Base-by-base conservation (phyloP, 2,113 vertebrate genomes). In the Heterotilapia buettikoferi region DNA sequence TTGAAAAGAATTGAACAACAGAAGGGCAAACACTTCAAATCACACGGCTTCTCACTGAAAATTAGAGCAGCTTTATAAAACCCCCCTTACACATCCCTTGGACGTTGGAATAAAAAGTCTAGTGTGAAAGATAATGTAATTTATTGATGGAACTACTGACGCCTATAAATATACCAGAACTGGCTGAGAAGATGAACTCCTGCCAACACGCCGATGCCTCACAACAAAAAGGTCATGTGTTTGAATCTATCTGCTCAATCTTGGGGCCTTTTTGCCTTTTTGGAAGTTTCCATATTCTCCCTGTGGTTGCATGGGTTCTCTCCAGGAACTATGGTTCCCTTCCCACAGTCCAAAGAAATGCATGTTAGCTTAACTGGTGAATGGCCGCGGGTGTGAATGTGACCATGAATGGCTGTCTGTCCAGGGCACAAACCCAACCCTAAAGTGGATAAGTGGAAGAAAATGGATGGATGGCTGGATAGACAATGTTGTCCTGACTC, bases 131-230 rank as follows among this genome's bases (percentile, higher is more conserved):
- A 45, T 29, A 26, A 40, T 73, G 3, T 45, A 16, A 11, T 45
- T 76, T 76, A 29, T 47, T 16, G 68, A 76, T 76, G 24, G 40
- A 18, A 47, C 71, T 76, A 45, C 40, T 47, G 16, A 7, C 24
- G 18, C 24, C 68, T 18, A 19, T 76, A 29, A 76, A 29, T 73
- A 76, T 76, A 29, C 21, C 21, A 45, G 40, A 73, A 29, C 21
- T 47, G 40, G 68, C 68, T 73, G 68, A 73, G 40, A 73, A 18
- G 13, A 73, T 47, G 68, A 47, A 16, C 13, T 47, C 40, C 9
- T 73, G 40, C 9, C 40, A 47, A 26, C 2, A 73, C 0, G 0
- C 13, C 3, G 3, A 26, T 68, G 36, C n/a, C n/a, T 68, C 7
- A 40, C 5, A 8, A 13, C 12, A 71, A 45, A 24, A 16, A 10